These are phyloP conservation scores for Morelia viridis DNA, from an alignment of 2,797 vertebrate genomes.

Conservation along the genomic window DNA sequence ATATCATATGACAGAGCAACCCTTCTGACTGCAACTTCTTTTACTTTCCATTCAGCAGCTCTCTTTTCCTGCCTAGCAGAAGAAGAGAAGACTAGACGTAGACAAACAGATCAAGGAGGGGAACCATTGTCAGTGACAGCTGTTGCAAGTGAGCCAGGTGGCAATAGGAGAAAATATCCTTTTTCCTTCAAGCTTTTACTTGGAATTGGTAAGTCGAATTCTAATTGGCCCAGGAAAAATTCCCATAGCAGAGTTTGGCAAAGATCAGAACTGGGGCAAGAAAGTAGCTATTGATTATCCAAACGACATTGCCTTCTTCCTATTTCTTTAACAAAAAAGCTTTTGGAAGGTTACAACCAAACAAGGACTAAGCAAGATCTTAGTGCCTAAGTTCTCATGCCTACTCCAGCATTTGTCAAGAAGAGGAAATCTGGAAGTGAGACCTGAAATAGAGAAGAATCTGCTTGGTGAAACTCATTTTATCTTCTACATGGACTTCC, in stretches of 20 bases:
- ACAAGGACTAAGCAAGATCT: not conserved
- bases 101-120: not conserved
- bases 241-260: not conserved
- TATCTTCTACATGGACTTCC: conserved; percentile 23
- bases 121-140: not conserved
- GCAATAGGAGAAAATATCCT: not conserved
- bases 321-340: not conserved
- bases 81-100: not conserved
- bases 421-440: not conserved
- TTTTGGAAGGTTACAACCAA: not conserved
- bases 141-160: not conserved
- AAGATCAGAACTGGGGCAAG: not conserved
- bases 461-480: not conserved
- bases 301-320: not conserved
- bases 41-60: not conserved
- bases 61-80: not conserved
- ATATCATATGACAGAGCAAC: not conserved
- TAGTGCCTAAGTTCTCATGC: not conserved
- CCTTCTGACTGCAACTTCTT: not conserved
- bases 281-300: not conserved
- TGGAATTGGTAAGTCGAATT: not conserved
- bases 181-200: not conserved
- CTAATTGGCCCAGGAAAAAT: not conserved
- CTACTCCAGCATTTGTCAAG: not conserved
- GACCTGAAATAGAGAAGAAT: not conserved